Conservation (phyloP, 2,888 invertebrate species). For the Noctuana brunneofusca region DNA sequence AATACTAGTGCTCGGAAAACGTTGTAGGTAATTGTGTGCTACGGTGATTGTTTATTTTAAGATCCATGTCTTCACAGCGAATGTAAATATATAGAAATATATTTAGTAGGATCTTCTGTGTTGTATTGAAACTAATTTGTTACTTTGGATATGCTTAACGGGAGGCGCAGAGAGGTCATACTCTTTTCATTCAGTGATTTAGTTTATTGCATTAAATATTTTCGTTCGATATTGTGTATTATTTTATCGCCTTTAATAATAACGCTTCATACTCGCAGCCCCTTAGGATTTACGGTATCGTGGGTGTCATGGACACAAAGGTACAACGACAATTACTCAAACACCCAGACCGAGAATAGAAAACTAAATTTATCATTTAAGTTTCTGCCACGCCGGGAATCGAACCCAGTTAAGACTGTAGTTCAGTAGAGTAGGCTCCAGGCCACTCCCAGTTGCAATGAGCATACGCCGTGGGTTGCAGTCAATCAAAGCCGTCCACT, state of each 20-base stretch:
- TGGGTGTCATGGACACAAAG: too few relatives aligned
- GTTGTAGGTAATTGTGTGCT: constrained; percentile 40
- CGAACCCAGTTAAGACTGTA: too few relatives aligned
- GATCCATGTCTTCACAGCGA: constrained; percentile 67
- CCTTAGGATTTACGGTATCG: too few relatives aligned
- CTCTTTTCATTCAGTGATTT: constrained; percentile 75
- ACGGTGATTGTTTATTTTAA: constrained; percentile 64
- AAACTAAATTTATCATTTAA: too few relatives aligned
- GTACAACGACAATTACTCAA: too few relatives aligned
- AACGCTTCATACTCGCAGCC: too few relatives aligned
- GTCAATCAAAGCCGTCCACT: too few relatives aligned
- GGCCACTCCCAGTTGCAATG: too few relatives aligned
- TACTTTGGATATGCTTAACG: constrained; percentile 65
- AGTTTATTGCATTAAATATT: constrained; percentile 75
- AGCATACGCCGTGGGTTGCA: too few relatives aligned
- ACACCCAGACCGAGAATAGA: too few relatives aligned
- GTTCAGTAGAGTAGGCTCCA: too few relatives aligned
- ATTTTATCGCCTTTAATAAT: constrained; percentile 38
- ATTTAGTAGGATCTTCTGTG: constrained; percentile 58
- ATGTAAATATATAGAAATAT: constrained; percentile 68
- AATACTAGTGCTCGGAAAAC: constrained; percentile 11
- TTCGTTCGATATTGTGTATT: constrained; percentile 59
- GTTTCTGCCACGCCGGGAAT: too few relatives aligned
- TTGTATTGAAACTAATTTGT: constrained; percentile 61
- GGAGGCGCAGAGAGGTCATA: constrained; percentile 63